phyloP scores from a whole-genome alignment of 2,113 vertebrate genomes.

The Chaetodon trifascialis region DNA sequence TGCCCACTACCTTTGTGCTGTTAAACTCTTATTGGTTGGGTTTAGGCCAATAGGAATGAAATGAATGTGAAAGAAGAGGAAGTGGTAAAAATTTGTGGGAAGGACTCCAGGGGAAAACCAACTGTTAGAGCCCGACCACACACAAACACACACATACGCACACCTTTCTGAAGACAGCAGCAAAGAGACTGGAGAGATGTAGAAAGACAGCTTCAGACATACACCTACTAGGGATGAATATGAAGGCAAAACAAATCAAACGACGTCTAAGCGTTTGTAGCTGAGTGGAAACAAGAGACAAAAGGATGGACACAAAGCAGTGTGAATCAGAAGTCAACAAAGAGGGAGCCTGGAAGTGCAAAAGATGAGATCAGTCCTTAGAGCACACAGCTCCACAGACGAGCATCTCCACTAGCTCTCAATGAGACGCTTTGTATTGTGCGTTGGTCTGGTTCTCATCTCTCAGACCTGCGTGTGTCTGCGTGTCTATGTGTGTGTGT shows the following conservation, averaged over 20 bases:
- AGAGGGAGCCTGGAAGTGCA: constrained; percentile 55
- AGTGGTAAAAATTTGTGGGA: constrained; percentile 74
- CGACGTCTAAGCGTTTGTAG: not conserved
- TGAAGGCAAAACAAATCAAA: constrained; percentile 12
- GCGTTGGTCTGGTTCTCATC: constrained; percentile 56
- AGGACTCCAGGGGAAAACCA: constrained; percentile 74
- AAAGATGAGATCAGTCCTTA: constrained; percentile 79
- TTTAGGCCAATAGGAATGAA: constrained; percentile 66
- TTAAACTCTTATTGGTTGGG: constrained; percentile 74
- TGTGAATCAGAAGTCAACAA: constrained; percentile 61
- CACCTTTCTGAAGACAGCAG: not conserved
- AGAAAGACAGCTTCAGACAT: not conserved
- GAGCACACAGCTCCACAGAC: constrained; percentile 65
- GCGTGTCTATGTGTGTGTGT: constrained; percentile 38
- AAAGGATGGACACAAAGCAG: constrained; percentile 50
- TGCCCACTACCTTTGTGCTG: constrained; percentile 65
- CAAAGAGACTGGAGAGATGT: not conserved
- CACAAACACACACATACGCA: not conserved
- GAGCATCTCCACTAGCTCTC: constrained; percentile 68
- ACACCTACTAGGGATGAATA: constrained; percentile 2
- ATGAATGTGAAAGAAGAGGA: constrained; percentile 66
- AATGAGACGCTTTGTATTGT: constrained; percentile 73
- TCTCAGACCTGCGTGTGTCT: constrained; percentile 55
- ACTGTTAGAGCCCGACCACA: constrained; percentile 51
- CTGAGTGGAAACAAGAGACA: constrained; percentile 52